These are phyloP conservation scores for Drosophila orosa DNA, from an alignment of 1,140 invertebrate genomes.

Conservation along the genomic window DNA sequence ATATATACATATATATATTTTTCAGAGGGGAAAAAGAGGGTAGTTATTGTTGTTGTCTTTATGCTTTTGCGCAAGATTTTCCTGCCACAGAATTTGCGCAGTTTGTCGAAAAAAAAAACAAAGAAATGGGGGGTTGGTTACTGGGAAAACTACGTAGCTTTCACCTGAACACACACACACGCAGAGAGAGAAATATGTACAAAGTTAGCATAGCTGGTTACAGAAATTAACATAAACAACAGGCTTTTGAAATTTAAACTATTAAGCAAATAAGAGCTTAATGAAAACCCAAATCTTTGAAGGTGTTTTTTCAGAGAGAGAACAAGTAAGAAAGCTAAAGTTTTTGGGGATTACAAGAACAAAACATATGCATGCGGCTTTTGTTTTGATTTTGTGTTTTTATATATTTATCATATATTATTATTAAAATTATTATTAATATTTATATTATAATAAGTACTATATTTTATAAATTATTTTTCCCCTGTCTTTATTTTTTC, in stretches of 20 bases:
- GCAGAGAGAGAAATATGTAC: constrained; percentile 13
- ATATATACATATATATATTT: not conserved
- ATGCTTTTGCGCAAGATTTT: constrained; percentile 63
- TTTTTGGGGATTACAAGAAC: not conserved
- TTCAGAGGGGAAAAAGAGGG: not conserved
- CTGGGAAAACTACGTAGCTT: constrained; percentile 17
- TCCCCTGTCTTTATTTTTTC: not conserved
- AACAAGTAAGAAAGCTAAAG: constrained; percentile 1
- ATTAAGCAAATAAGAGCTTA: constrained; percentile 5
- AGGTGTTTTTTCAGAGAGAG: not conserved
- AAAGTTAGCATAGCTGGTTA: constrained; percentile 11
- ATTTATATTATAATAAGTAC: too few relatives aligned
- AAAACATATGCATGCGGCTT: not conserved
- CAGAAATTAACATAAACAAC: constrained; percentile 7
- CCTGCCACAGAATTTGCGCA: constrained; percentile 64
- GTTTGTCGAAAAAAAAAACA: constrained; percentile 27
- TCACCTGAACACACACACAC: constrained; percentile 23
- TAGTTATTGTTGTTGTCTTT: constrained; percentile 42
- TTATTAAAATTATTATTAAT: not conserved
- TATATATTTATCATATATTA: not conserved
- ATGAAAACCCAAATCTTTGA: not conserved
- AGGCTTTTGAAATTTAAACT: constrained; percentile 9
- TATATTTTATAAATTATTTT: not conserved
- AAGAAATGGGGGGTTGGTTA: not conserved
- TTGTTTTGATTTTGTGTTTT: not conserved